Base-by-base conservation (phyloP, 2,113 vertebrate genomes). In the Elephas maximus region DNA sequence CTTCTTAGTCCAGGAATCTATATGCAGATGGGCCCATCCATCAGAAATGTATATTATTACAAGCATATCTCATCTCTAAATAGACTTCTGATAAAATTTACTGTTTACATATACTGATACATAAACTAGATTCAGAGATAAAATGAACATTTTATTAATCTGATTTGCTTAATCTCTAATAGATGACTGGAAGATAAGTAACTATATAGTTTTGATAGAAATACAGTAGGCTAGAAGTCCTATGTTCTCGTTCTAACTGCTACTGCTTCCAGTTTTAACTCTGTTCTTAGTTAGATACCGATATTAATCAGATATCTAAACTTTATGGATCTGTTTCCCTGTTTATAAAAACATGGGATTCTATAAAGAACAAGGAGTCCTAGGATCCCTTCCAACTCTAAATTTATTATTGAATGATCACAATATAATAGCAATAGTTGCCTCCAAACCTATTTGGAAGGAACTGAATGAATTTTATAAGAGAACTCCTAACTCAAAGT, bases 101-200 rank as follows among this genome's bases (percentile, higher is more conserved):
- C 48, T 48, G 48, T 48, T 48, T 48, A 48, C 6, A 48, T 48
- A 6, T 48, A 48, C 48, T 48, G 48, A 48, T 48, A 48, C 10
- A 48, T 48, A 48, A 48, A n/a, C 11, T 48, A 86, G 26, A 93
- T 62, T 91, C 71, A 81, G 57, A 84, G n/a, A 28, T 76, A 90
- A 76, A 92, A 77, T 78, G 81, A 77, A 85, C 9, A 92, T 48
- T 80, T 82, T 90, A 63, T 65, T 74, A 78, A 60, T 33, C 44
- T 67, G 82, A 89, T 85, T 53, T 92, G 21, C 37, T 82, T 93
- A 86, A 78, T 74, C 48, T 93, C 60, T 89, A 80, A 45, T n/a
- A 84, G 17, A 79, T 94, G 89, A 53, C 2, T 89, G 18, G 28
- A 88, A 95, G 10, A 96, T 74, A 78, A 93, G 44, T 57, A 11